phyloP scores from a whole-genome alignment of 2,888 invertebrate genomes.

The Epirrita christyi region DNA sequence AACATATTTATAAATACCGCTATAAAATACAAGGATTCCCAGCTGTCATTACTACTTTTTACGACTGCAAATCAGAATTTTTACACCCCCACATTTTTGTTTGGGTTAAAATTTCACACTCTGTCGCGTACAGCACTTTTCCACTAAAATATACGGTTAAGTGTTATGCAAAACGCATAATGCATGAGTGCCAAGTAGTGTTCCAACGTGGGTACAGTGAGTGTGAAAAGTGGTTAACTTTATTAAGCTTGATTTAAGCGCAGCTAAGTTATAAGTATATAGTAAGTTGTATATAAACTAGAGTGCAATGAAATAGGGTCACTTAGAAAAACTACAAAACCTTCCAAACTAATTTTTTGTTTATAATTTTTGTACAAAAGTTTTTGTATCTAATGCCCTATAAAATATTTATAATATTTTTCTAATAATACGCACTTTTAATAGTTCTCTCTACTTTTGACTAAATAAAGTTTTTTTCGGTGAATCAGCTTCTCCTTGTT shows the following conservation, averaged over 20 bases:
- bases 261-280: neutral
- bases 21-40: neutral
- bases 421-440: no score
- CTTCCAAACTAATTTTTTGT: no score
- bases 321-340: no score
- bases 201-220: constrained; percentile 49
- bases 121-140: constrained; percentile 48
- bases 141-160: constrained; percentile 54
- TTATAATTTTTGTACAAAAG: no score
- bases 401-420: no score
- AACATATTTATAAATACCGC: neutral
- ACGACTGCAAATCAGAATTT: constrained; percentile 23
- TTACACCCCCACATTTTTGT: constrained; percentile 33
- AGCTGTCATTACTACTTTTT: neutral
- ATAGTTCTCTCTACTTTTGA: no score
- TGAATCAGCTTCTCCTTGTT: no score
- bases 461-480: no score
- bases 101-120: constrained; percentile 42
- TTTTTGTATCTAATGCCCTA: no score
- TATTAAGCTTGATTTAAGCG: neutral
- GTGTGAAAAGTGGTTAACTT: constrained; percentile 39
- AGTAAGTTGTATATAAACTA: no score
- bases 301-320: no score
- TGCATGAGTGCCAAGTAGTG: constrained; percentile 63
- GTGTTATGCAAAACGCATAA: constrained; percentile 66